Evolutionary conservation across 2,888 invertebrate genomes (phyloP).

Genomic region (Metacarcinus magister): DNA sequence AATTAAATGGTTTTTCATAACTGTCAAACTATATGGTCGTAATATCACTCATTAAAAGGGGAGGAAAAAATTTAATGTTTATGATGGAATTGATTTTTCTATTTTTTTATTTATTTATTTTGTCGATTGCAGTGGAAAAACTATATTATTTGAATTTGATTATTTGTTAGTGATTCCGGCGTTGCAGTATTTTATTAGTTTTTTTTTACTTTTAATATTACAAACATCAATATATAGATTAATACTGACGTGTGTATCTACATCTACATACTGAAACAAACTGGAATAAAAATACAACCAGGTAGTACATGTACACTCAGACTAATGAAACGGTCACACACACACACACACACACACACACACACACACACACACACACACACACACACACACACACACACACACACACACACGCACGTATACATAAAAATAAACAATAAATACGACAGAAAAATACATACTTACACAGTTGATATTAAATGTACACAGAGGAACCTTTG

Average conservation of each 20-base stretch:
- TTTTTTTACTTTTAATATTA: background rate
- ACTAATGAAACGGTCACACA: background rate
- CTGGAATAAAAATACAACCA: background rate
- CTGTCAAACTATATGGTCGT: slow-evolving; percentile 34
- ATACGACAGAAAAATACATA: background rate
- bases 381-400: background rate
- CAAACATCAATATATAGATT: slow-evolving; percentile 1
- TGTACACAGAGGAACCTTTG: background rate
- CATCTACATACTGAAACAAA: background rate
- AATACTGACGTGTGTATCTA: background rate
- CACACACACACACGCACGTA: background rate
- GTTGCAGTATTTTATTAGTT: background rate
- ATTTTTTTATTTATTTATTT: background rate
- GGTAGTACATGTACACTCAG: slow-evolving; percentile 2
- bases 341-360: slow-evolving; percentile 39
- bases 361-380: background rate
- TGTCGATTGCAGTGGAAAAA: background rate
- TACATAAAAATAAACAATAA: background rate
- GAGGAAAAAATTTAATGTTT: slow-evolving; percentile 22
- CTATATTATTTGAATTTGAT: background rate
- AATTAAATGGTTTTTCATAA: slow-evolving; percentile 37
- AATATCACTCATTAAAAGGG: slow-evolving; percentile 49
- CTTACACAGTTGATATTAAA: slow-evolving; percentile 38
- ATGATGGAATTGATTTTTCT: background rate
- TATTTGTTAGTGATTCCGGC: background rate